A percentile compares a stretch with the other conserved stretches of the same genome.
These are phyloP conservation scores for Gallinago media DNA, from an alignment of 2,113 vertebrate species.

Conservation along the genomic window DNA sequence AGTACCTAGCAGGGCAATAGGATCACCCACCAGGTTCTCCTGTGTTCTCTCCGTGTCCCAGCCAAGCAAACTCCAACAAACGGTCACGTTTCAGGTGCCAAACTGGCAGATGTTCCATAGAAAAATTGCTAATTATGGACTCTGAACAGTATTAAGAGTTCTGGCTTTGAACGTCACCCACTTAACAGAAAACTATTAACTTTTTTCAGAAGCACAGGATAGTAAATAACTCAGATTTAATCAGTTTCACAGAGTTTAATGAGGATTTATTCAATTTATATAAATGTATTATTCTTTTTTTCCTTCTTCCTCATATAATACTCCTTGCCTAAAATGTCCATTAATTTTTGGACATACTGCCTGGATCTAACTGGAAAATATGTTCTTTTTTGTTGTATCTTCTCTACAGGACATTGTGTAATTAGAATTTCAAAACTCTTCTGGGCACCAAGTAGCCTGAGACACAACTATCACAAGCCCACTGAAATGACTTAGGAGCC, in stretches of 20 bases:
- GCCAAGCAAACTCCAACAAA: not conserved
- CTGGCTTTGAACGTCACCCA: not conserved
- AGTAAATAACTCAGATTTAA: conserved; percentile 18
- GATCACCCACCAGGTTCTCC: not conserved
- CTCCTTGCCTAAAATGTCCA: not conserved
- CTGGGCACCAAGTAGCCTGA: not conserved
- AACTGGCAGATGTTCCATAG: not conserved
- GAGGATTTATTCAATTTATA: conserved; percentile 1
- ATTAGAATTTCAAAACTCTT: not conserved
- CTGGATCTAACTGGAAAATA: not conserved
- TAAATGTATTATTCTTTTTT: not conserved
- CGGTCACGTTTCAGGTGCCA: not conserved
- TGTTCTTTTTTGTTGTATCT: not conserved
- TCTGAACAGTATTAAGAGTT: not conserved
- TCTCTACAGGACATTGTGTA: not conserved
- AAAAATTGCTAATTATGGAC: not conserved
- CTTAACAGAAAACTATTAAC: not conserved
- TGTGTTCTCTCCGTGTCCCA: not conserved
- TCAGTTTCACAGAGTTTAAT: not conserved
- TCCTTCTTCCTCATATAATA: not conserved
- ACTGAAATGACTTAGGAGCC: not conserved
- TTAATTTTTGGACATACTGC: not conserved
- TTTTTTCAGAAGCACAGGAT: not conserved
- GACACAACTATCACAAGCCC: not conserved
- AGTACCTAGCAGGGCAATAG: not conserved